These are phyloP conservation scores for Clinocottus analis DNA, from an alignment of 2,113 vertebrate species.

Conservation along the genomic window DNA sequence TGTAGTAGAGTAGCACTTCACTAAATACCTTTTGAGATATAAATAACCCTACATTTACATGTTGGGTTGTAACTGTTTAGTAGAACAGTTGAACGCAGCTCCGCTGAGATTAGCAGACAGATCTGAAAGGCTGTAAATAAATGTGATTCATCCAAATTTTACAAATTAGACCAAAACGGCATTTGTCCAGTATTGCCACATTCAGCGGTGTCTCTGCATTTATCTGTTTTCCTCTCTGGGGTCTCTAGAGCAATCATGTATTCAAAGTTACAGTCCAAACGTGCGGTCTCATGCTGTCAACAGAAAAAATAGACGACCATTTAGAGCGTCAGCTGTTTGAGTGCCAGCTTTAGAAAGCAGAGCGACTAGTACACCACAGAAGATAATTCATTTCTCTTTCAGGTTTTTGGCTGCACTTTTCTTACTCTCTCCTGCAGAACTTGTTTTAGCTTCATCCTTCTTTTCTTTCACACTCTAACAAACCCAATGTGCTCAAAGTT, in stretches of 20 bases:
- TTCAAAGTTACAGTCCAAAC: not conserved
- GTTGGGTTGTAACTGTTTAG: not conserved
- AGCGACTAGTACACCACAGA: not conserved
- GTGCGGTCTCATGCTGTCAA: not conserved
- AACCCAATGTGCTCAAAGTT: not conserved
- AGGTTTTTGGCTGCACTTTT: slow-evolving; percentile 27
- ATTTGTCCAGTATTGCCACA: not conserved
- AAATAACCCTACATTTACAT: not conserved
- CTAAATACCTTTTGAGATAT: not conserved
- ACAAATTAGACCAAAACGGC: not conserved
- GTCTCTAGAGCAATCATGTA: not conserved
- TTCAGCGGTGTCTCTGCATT: not conserved
- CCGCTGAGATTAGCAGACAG: not conserved
- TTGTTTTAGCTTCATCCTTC: not conserved
- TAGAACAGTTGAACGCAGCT: not conserved
- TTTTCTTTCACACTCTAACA: slow-evolving; percentile 18
- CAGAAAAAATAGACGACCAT: not conserved
- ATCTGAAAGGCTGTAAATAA: not conserved
- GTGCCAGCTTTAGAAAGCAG: not conserved
- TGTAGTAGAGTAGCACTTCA: not conserved
- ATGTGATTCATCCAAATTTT: not conserved
- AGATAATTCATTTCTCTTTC: slow-evolving; percentile 19
- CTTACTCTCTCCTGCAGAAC: slow-evolving; percentile 14
- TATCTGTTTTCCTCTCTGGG: not conserved
- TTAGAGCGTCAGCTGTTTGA: not conserved